Percentiles rank a stretch among this genome's conserved stretches.
These are phyloP conservation scores for Tetragonula carbonaria DNA, from an alignment of 2,888 invertebrate species.

Conservation along the genomic window DNA sequence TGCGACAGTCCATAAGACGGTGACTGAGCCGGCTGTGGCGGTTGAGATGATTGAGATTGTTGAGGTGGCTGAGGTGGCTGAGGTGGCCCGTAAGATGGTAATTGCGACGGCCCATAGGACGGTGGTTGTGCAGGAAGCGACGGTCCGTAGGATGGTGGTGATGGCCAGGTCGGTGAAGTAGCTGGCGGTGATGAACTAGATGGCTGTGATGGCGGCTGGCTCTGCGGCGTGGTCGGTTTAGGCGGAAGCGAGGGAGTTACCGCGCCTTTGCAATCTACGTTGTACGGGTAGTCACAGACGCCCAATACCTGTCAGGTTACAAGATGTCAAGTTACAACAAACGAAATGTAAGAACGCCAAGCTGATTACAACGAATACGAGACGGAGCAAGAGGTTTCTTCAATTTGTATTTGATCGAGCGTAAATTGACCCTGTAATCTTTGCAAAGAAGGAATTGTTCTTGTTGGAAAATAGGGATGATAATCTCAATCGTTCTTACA, in stretches of 20 bases:
- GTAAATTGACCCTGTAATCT: too few species aligned
- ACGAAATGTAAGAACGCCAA: neutral
- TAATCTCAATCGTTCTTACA: too few species aligned
- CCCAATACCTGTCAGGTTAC: conserved; percentile 38
- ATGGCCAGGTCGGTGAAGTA: conserved; percentile 41
- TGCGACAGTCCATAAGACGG: conserved; percentile 60
- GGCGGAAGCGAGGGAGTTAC: conserved; percentile 74
- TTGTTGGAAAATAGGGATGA: too few species aligned
- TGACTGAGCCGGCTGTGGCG: conserved; percentile 1
- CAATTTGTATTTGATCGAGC: too few species aligned
- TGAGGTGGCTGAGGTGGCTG: conserved; percentile 33
- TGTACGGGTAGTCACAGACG: conserved; percentile 87
- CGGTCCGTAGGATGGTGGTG: conserved; percentile 59
- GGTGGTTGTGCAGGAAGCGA: conserved; percentile 54
- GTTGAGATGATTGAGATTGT: neutral
- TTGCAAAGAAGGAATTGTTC: too few species aligned
- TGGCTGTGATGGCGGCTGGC: conserved; percentile 39
- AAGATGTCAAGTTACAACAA: neutral
- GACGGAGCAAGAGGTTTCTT: neutral
- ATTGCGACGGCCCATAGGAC: conserved; percentile 57
- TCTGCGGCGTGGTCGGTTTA: conserved; percentile 44
- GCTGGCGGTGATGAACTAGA: conserved; percentile 48
- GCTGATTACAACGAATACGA: too few species aligned
- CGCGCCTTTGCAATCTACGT: conserved; percentile 86
- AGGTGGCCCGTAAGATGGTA: conserved; percentile 39